Conservation (phyloP, 2,797 vertebrate species). For the Kryptolebias ocellatus region DNA sequence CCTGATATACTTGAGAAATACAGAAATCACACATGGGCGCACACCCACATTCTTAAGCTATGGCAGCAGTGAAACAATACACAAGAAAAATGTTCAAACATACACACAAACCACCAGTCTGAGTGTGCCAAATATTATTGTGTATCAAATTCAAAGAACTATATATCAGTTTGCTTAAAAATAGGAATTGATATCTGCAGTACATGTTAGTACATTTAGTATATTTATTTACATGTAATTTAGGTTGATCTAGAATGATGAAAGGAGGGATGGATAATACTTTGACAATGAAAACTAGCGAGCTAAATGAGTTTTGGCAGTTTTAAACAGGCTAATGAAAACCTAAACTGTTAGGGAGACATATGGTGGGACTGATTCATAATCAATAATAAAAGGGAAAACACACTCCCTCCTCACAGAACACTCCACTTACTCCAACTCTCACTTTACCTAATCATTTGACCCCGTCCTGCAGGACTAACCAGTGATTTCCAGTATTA, state of each 20-base stretch:
- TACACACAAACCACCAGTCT: neutral
- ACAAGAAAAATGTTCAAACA: neutral
- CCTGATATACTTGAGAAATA: constrained; percentile 34
- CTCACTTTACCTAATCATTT: constrained; percentile 8
- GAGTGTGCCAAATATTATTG: neutral
- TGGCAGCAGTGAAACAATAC: neutral
- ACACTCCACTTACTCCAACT: constrained; percentile 5
- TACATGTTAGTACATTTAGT: neutral
- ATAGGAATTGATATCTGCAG: neutral
- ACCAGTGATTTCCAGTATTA: neutral
- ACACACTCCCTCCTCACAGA: constrained; percentile 60
- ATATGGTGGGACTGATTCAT: constrained; percentile 76
- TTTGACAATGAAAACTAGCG: neutral
- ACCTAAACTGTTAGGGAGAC: constrained; percentile 75
- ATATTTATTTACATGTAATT: neutral
- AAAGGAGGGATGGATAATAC: neutral
- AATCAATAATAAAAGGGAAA: constrained; percentile 83
- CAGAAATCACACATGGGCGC: neutral
- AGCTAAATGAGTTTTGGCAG: constrained; percentile 62
- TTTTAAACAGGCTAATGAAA: constrained; percentile 75
- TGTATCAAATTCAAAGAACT: neutral
- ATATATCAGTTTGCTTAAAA: neutral
- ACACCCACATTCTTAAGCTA: neutral
- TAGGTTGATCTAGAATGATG: neutral
- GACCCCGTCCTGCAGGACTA: neutral